Evolutionary conservation across 2,797 vertebrate genomes (phyloP), one percentile per base, ranked within the genome.

Genomic region (Botia almorhae): DNA sequence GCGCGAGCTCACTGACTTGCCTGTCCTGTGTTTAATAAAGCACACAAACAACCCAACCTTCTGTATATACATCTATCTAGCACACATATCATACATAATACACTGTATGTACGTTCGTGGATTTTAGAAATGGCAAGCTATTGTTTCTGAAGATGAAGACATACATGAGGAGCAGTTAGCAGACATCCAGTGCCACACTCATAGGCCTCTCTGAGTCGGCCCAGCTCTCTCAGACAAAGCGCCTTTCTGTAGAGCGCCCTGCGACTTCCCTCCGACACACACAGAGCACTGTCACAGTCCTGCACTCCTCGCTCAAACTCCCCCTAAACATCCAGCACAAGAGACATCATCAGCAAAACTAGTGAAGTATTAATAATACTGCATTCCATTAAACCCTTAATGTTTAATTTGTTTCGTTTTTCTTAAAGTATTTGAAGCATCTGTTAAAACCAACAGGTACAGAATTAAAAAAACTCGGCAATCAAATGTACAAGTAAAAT

Each of bases 121-220:
- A 29, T 29, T 29, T 29, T 4, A 29, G 29, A 29, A 14, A 33
- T 2, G 14, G 7, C n/a, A 70, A 26, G 69, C 16, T 7, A 67
- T 56, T 14, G 12, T 17, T 43, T 53, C 46, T n/a, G 16, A 39
- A 19, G 29, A 46, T 50, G 36, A 48, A 11, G n/a, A 76, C 92
- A 87, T 93, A 99, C 98, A 2, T 98, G 96, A 26, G 97, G 97
- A 60, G 97, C 94, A 4, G 96, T 95, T 6, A 99, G 94, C 61
- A 98, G 93, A 87, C 97, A 98, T 80, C 95, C 93, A 83, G 97
- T 98, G 83, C 96, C 97, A 89, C 97, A 98, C 71, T 97, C 96
- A 0, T 99, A 99, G 0, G 98, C 98, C 82, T 99, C 98, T 88
- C 97, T 93, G 87, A 98, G 93, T 77, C 95, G 93, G 7, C 96